These are phyloP conservation scores for Arrhamphus sclerolepis DNA, from an alignment of 2,797 vertebrate genomes.

Conservation along the genomic window DNA sequence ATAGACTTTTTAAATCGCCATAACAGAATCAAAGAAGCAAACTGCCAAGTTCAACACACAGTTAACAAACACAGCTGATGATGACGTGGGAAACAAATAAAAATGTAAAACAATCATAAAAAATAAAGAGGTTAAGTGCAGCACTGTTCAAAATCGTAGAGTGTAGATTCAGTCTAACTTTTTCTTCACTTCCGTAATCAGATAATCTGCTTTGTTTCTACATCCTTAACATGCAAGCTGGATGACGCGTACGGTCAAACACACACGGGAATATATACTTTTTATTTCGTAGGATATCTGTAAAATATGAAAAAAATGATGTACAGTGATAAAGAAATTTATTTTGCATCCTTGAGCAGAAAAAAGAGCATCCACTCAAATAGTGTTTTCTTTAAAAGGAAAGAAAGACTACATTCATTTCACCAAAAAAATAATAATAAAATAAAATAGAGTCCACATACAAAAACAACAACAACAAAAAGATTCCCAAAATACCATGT, in stretches of 20 bases:
- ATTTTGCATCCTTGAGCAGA: conserved; percentile 83
- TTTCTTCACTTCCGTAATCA: conserved; percentile 81
- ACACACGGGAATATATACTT: conserved; percentile 89
- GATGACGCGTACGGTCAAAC: conserved; percentile 87
- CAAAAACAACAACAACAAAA: conserved; percentile 65
- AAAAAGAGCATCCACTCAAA: conserved; percentile 56
- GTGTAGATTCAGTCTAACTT: conserved; percentile 79
- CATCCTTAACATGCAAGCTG: conserved; percentile 90
- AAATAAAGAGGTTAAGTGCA: conserved; percentile 85
- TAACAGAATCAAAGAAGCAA: conserved; percentile 83
- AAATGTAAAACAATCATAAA: conserved; percentile 43
- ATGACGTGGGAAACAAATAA: conserved; percentile 66
- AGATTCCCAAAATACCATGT: conserved; percentile 81
- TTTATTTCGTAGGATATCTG: conserved; percentile 87
- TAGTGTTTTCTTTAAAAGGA: conserved; percentile 82
- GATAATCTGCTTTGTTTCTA: conserved; percentile 86
- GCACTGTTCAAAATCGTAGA: conserved; percentile 87
- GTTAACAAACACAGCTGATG: conserved; percentile 82
- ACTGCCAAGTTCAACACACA: conserved; percentile 88
- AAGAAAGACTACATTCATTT: conserved; percentile 87
- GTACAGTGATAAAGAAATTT: conserved; percentile 82
- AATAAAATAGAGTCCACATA: conserved; percentile 87
- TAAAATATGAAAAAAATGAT: conserved; percentile 82
- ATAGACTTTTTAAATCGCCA: conserved; percentile 73
- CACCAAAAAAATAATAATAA: conserved; percentile 85